Conservation (phyloP, 2,113 vertebrate species). For the Murina feae region DNA sequence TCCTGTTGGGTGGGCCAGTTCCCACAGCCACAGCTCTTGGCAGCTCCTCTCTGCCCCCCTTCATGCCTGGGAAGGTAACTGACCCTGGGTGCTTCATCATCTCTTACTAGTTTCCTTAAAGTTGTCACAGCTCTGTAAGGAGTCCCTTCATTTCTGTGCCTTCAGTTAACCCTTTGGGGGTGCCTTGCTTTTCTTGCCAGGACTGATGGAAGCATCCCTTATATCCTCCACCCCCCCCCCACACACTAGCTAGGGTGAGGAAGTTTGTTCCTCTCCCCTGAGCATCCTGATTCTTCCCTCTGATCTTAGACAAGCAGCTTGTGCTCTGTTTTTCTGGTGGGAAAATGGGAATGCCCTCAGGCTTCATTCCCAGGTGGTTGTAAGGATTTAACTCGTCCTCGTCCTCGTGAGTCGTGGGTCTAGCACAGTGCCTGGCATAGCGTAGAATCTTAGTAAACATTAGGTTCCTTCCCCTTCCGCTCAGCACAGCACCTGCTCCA, state of each 20-base stretch:
- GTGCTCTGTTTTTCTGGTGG: neutral
- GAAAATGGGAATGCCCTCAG: neutral
- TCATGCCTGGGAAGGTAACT: neutral
- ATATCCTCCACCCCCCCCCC: fast-evolving
- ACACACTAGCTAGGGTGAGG: neutral
- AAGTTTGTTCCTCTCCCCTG: neutral
- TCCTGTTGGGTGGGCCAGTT: neutral
- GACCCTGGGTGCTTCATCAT: neutral
- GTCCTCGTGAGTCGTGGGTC: neutral
- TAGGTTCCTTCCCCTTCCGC: neutral
- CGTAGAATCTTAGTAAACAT: neutral
- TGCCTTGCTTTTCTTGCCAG: neutral
- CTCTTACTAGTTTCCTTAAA: neutral
- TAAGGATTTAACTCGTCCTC: fast-evolving
- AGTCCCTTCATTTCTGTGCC: neutral
- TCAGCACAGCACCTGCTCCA: neutral
- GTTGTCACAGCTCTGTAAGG: neutral
- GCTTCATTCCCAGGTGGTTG: neutral
- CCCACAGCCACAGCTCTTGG: neutral
- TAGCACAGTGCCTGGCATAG: neutral
- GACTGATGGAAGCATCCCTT: neutral
- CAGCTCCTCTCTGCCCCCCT: neutral
- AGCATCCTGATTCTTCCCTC: neutral
- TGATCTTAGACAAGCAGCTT: neutral
- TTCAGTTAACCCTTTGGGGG: neutral